A percentile compares a stretch with the other conserved stretches of the same genome.
These are phyloP conservation scores for Ptychobarbus kaznakovi DNA, from an alignment of 2,797 vertebrate genomes.

Conservation along the genomic window DNA sequence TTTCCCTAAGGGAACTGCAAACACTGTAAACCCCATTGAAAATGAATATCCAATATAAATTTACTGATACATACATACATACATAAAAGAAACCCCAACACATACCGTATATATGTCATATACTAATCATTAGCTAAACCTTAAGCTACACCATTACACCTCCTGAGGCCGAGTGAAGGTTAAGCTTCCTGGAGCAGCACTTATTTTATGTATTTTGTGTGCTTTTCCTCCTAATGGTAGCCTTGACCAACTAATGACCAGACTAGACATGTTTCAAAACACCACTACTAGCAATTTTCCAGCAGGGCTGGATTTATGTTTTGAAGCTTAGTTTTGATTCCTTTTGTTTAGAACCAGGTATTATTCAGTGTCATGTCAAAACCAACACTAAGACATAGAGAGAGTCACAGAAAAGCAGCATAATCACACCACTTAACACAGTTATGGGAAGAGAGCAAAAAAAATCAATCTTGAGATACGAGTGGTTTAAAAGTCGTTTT, in stretches of 20 bases:
- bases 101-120: neutral
- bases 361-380: constrained; percentile 50
- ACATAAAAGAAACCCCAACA: too few relatives aligned
- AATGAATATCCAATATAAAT: neutral
- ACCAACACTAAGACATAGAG: constrained; percentile 25
- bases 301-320: neutral
- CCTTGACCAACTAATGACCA: neutral
- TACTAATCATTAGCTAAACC: neutral
- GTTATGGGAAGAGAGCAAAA: neutral
- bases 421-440: constrained; percentile 33
- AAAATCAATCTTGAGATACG: constrained; percentile 36
- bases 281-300: neutral
- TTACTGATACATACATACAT: too few relatives aligned
- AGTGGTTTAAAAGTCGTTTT: constrained; percentile 10
- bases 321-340: neutral
- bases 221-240: neutral
- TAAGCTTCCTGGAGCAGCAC: neutral
- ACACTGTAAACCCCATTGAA: too few relatives aligned
- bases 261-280: neutral
- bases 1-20: too few relatives aligned
- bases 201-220: neutral
- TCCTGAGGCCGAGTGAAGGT: neutral
- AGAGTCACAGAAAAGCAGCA: neutral
- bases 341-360: constrained; percentile 49
- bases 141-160: neutral